These are phyloP conservation scores for Odontesthes bonariensis DNA, from an alignment of 2,113 vertebrate genomes.

Conservation along the genomic window DNA sequence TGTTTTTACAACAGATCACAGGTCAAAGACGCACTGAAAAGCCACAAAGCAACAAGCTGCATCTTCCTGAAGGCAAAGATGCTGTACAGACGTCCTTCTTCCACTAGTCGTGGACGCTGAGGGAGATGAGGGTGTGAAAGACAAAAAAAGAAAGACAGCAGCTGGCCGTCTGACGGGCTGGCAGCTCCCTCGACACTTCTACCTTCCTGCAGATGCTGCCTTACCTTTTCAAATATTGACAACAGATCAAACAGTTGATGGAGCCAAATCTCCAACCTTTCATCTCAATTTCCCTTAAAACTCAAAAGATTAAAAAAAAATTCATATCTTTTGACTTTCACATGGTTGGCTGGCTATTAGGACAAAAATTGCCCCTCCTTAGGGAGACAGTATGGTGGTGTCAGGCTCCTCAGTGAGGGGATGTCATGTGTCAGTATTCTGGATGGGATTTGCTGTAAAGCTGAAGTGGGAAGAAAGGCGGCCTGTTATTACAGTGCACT, in stretches of 20 bases:
- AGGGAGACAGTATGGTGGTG: not conserved
- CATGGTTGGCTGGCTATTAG: not conserved
- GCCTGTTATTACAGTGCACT: not conserved
- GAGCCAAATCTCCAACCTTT: not conserved
- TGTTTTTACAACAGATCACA: not conserved
- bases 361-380: not conserved
- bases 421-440: not conserved
- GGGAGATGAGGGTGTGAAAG: not conserved
- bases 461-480: too few relatives aligned
- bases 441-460: not conserved
- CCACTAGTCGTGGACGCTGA: not conserved
- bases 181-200: constrained; percentile 1
- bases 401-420: not conserved
- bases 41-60: not conserved
- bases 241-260: constrained; percentile 21
- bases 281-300: not conserved
- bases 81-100: constrained; percentile 32
- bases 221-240: not conserved
- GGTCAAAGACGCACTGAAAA: not conserved
- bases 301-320: not conserved
- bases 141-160: constrained; percentile 8
- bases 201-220: constrained; percentile 1
- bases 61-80: constrained; percentile 17
- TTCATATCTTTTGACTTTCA: not conserved
- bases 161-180: constrained; percentile 6